These are phyloP conservation scores for Hemaris fuciformis DNA, from an alignment of 2,888 invertebrate species.

Conservation along the genomic window DNA sequence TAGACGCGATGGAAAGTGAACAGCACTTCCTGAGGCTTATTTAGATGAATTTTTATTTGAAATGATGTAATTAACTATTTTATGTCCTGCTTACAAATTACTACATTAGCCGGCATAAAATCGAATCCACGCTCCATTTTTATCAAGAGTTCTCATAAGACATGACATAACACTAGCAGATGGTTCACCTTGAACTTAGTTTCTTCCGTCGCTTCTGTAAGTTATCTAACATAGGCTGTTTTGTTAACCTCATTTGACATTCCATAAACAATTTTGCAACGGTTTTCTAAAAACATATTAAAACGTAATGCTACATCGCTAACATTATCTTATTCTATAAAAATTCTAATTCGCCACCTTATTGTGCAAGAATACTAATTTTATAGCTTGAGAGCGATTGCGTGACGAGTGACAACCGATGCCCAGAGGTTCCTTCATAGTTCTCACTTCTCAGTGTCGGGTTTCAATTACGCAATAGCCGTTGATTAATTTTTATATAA, in stretches of 20 bases:
- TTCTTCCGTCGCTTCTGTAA: background rate
- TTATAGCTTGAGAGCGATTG: background rate
- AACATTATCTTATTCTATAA: background rate
- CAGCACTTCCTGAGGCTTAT: too few relatives aligned
- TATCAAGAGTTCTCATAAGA: background rate
- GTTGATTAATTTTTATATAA: background rate
- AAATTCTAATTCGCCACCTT: background rate
- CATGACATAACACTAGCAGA: background rate
- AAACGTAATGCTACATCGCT: background rate
- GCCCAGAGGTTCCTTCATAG: background rate
- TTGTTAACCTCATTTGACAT: background rate
- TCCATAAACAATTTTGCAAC: background rate
- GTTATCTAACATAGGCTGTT: background rate
- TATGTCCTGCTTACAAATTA: background rate
- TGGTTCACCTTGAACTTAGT: background rate
- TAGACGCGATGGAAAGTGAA: too few relatives aligned
- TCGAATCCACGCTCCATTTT: background rate
- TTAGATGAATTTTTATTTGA: too few relatives aligned
- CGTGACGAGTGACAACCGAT: background rate
- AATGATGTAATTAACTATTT: too few relatives aligned
- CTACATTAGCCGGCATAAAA: background rate
- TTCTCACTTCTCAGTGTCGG: background rate
- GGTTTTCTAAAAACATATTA: background rate
- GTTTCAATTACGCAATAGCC: background rate
- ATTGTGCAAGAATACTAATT: background rate